Evolutionary conservation across 1,140 invertebrate genomes (phyloP).

Genomic region (Chymomyza costata): DNA sequence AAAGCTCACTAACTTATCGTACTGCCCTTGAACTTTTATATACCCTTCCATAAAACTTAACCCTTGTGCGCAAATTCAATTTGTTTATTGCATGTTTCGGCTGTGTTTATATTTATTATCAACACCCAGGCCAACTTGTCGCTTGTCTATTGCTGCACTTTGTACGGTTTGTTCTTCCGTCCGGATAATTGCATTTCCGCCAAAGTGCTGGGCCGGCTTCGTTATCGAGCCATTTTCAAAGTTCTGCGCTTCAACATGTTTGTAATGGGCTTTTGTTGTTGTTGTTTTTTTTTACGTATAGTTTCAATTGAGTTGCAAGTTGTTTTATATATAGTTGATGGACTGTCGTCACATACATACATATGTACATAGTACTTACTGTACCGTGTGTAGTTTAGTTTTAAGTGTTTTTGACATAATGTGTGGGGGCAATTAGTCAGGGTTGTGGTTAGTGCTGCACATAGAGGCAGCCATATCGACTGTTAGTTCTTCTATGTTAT

Average conservation of each 20-base stretch:
- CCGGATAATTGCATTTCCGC: conserved; percentile 60
- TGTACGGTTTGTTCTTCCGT: too few relatives aligned
- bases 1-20: too few relatives aligned
- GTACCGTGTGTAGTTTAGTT: conserved; percentile 13
- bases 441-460: conserved; percentile 38
- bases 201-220: conserved; percentile 31
- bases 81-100: conserved; percentile 65
- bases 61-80: conserved; percentile 45
- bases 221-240: not conserved
- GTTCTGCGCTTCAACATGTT: not conserved
- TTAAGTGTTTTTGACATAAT: conserved; percentile 58
- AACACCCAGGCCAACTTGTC: conserved; percentile 39
- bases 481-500: too few relatives aligned
- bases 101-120: conserved; percentile 69
- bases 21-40: too few relatives aligned
- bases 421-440: conserved; percentile 39
- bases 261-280: not conserved
- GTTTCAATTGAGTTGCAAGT: conserved; percentile 45
- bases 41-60: too few relatives aligned
- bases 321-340: conserved; percentile 23
- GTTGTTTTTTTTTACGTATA: not conserved
- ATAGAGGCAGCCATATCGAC: too few relatives aligned
- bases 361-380: conserved; percentile 3
- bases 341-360: conserved; percentile 14
- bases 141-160: conserved; percentile 20